Base-by-base conservation (phyloP, 2,113 vertebrate species). In the Morone saxatilis region DNA sequence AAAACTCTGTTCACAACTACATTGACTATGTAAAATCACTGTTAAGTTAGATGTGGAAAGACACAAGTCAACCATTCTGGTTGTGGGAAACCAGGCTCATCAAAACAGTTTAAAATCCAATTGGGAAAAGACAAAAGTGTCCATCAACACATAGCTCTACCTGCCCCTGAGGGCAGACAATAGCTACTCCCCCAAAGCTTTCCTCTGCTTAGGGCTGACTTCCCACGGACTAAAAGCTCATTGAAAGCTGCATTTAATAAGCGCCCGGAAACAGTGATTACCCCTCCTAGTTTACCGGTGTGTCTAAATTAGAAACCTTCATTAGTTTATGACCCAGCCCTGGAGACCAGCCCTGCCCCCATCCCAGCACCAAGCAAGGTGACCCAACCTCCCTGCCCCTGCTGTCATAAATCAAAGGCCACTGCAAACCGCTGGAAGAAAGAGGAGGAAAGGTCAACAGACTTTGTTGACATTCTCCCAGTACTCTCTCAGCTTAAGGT, bases 191-290 rank as follows among this genome's bases (percentile, higher is more conserved):
- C 89, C 71, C 50, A 89, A 84, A 92, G 91, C 88, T 82, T 81
- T 72, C 70, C 88, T 84, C 91, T 66, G 91, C 92, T 91, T 83
- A 79, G 70, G 88, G 84, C 80, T 11, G 71, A 90, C 87, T 94
- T 93, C 94, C 93, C 91, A 93, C 90, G 88, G 91, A 92, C 89
- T 86, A 91, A 93, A 91, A 92, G 88, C 88, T 86, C 86, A 90
- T 92, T 89, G 80, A 95, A 89, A 94, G 91, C 93, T 94, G 93
- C 91, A 70, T 94, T 95, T 95, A 96, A 95, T 95, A 95, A 94
- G 93, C 63, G 86, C 87, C 93, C 91, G 91, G 93, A 94, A 95
- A 92, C 92, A 81, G 91, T 91, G 93, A 95, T 96, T 95, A 95
- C 90, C 89, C 88, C 88, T 86, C 92, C 93, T 83, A 86, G 91